Evolutionary conservation across 2,888 invertebrate species (phyloP).

Genomic region (Hirudinaria manillensis): DNA sequence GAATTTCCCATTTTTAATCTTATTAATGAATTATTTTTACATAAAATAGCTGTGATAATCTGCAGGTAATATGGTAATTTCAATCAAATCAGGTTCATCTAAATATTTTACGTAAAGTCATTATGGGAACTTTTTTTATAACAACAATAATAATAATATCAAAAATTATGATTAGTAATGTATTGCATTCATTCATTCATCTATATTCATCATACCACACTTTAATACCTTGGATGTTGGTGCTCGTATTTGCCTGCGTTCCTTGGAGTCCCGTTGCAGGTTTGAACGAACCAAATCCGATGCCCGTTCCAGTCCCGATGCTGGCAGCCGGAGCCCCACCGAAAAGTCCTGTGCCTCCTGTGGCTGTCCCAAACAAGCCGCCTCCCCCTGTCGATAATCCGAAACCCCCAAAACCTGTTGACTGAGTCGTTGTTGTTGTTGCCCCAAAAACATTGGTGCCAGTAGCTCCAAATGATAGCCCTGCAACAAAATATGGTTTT

Average conservation of each 20-base stretch:
- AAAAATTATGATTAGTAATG: too few relatives aligned
- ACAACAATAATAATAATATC: too few relatives aligned
- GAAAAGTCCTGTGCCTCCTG: constrained; percentile 7
- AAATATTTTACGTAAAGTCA: too few relatives aligned
- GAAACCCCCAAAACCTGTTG: constrained; percentile 27
- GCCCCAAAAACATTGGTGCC: constrained; percentile 16
- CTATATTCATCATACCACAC: too few relatives aligned
- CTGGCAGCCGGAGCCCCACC: neutral
- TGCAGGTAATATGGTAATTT: too few relatives aligned
- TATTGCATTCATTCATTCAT: too few relatives aligned
- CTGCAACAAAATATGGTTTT: neutral
- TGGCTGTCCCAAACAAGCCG: constrained; percentile 27
- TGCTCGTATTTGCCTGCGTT: neutral
- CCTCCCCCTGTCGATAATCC: constrained; percentile 17
- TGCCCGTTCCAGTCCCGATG: constrained; percentile 17
- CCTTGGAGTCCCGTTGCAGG: neutral
- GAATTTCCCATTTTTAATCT: too few relatives aligned
- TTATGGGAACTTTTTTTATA: too few relatives aligned
- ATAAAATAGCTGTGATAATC: too few relatives aligned
- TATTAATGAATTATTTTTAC: too few relatives aligned
- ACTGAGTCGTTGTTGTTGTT: constrained; percentile 15
- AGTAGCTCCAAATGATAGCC: constrained; percentile 1
- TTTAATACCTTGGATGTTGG: too few relatives aligned
- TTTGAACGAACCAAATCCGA: constrained; percentile 4
- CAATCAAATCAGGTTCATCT: too few relatives aligned